A percentile compares a stretch with the other conserved stretches of the same genome.
Conservation (phyloP, 1,140 invertebrate species). For the Aphelenchoides fujianensis region DNA sequence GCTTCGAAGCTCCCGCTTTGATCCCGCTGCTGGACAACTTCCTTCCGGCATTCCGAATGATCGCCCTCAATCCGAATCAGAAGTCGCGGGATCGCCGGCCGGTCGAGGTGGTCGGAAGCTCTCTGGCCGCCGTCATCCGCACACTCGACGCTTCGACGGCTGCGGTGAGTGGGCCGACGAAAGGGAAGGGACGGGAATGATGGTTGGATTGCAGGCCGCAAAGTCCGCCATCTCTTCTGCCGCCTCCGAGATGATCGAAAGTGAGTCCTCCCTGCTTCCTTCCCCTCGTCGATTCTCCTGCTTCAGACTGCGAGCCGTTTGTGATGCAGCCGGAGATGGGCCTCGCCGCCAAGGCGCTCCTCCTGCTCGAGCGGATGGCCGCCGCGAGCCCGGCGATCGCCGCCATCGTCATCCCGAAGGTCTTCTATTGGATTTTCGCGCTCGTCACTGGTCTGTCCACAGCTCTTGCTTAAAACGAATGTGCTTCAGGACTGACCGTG, state of each 20-base stretch:
- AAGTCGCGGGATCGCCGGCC: conserved; percentile 10
- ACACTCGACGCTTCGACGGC: background rate
- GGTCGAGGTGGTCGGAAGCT: conserved; percentile 3
- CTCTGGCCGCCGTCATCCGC: conserved; percentile 23
- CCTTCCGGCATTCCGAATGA: conserved; percentile 29
- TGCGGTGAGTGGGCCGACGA: background rate
- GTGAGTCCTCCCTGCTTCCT: conserved; percentile 24
- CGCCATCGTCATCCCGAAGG: conserved; percentile 22
- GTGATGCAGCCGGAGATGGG: conserved; percentile 57
- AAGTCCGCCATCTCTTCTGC: conserved; percentile 8
- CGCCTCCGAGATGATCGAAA: conserved; percentile 41
- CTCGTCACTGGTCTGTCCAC: conserved; percentile 52
- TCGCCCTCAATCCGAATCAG: conserved; percentile 35
- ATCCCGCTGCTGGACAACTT: conserved; percentile 25
- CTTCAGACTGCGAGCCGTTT: conserved; percentile 55
- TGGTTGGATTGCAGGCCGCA: background rate
- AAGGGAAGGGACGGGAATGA: background rate
- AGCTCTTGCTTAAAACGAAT: conserved; percentile 20
- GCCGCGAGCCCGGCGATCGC: background rate
- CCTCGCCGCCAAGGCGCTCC: conserved; percentile 41
- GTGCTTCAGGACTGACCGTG: conserved; percentile 41
- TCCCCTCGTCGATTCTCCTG: too few relatives aligned
- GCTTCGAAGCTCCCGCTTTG: conserved; percentile 24
- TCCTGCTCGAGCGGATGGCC: conserved; percentile 30
- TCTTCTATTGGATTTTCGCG: conserved; percentile 48